These are phyloP conservation scores for Pygoscelis adeliae DNA, from an alignment of 2,113 vertebrate species.

Conservation along the genomic window DNA sequence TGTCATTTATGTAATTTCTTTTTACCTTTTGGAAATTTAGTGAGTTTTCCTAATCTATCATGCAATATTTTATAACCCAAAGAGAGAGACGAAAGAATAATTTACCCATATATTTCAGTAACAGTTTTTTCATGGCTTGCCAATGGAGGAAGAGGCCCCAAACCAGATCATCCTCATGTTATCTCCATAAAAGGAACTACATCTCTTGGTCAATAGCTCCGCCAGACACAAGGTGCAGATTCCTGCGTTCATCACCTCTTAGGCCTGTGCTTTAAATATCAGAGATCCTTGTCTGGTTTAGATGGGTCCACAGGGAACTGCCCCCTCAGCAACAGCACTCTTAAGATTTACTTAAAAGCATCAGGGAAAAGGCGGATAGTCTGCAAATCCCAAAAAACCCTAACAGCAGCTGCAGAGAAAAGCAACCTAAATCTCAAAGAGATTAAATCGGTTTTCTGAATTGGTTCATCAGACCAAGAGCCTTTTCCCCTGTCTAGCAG, in stretches of 20 bases:
- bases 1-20: background rate
- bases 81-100: background rate
- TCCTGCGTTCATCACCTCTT: background rate
- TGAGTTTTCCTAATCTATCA: background rate
- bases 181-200: background rate
- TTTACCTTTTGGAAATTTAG: background rate
- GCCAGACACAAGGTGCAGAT: background rate
- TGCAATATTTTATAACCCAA: background rate
- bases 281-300: background rate
- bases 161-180: background rate
- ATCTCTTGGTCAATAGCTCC: background rate
- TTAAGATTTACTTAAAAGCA: background rate
- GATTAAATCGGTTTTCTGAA: background rate
- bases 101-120: background rate
- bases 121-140: background rate
- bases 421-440: background rate
- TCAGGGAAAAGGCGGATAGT: background rate
- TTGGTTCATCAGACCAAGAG: background rate
- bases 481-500: background rate
- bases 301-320: background rate
- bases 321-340: background rate
- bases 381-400: background rate
- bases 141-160: background rate
- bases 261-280: background rate
- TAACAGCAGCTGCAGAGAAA: background rate